These are phyloP conservation scores for Apis cerana DNA, from an alignment of 1,140 invertebrate genomes.

Conservation along the genomic window DNA sequence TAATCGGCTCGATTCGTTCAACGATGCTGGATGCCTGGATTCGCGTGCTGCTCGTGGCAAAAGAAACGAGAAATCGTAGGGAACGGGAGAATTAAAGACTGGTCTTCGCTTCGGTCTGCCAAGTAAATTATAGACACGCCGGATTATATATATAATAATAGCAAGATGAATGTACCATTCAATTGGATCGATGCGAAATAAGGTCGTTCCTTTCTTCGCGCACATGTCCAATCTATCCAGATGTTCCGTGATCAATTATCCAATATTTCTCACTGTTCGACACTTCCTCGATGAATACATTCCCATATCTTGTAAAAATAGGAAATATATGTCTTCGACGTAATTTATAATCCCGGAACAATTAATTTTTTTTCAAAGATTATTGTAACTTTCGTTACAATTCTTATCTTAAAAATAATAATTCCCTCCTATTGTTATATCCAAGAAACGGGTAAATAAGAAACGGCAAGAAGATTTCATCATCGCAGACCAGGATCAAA, in stretches of 20 bases:
- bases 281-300: too few relatives aligned
- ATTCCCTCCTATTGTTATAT: too few relatives aligned
- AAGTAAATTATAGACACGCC: neutral
- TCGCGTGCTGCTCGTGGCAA: neutral
- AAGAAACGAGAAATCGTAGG: neutral
- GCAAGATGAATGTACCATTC: conserved; percentile 36
- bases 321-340: too few relatives aligned
- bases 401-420: too few relatives aligned
- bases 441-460: too few relatives aligned
- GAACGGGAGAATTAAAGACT: neutral
- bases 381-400: too few relatives aligned
- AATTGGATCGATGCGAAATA: conserved; percentile 50
- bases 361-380: too few relatives aligned
- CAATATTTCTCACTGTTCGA: neutral
- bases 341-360: too few relatives aligned
- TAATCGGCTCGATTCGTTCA: too few relatives aligned
- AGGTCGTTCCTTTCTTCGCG: conserved; percentile 50
- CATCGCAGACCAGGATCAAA: neutral
- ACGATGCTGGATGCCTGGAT: too few relatives aligned
- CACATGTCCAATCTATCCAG: neutral
- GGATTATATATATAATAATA: neutral
- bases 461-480: neutral
- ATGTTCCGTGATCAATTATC: neutral
- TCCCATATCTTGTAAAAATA: too few relatives aligned
- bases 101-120: neutral